These are phyloP conservation scores for Pantherophis vulpinus DNA, from an alignment of 2,797 vertebrate genomes.

Conservation along the genomic window DNA sequence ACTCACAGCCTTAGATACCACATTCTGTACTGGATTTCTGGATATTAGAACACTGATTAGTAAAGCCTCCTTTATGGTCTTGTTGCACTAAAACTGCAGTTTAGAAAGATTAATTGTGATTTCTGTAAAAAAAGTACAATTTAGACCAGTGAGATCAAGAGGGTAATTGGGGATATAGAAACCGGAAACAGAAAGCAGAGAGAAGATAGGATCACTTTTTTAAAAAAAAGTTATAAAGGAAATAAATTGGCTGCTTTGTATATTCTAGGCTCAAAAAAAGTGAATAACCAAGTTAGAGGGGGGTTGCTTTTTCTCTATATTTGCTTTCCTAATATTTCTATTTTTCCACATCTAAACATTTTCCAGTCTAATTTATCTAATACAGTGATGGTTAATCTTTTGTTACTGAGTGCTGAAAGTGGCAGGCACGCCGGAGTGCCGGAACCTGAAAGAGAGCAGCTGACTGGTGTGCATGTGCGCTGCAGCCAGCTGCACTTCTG, in stretches of 20 bases:
- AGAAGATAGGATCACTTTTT: not conserved
- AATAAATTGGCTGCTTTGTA: not conserved
- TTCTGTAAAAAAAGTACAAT: not conserved
- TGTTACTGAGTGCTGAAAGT: no score
- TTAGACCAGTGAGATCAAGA: not conserved
- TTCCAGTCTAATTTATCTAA: not conserved
- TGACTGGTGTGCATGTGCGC: no score
- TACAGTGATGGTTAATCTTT: not conserved
- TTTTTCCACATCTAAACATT: not conserved
- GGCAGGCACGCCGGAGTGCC: no score
- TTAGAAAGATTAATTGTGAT: not conserved
- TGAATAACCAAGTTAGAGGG: not conserved
- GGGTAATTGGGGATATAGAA: not conserved
- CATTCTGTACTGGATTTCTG: not conserved
- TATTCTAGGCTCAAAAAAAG: not conserved
- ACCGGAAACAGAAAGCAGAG: not conserved
- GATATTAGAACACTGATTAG: not conserved
- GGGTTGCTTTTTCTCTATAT: not conserved
- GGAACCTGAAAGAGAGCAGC: no score
- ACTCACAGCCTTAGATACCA: not conserved
- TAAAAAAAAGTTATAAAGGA: not conserved
- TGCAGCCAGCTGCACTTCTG: no score
- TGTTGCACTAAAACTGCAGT: not conserved
- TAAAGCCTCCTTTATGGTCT: not conserved
- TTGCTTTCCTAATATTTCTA: not conserved